Base-by-base conservation (phyloP, 2,113 vertebrate species). In the Galemys pyrenaicus region DNA sequence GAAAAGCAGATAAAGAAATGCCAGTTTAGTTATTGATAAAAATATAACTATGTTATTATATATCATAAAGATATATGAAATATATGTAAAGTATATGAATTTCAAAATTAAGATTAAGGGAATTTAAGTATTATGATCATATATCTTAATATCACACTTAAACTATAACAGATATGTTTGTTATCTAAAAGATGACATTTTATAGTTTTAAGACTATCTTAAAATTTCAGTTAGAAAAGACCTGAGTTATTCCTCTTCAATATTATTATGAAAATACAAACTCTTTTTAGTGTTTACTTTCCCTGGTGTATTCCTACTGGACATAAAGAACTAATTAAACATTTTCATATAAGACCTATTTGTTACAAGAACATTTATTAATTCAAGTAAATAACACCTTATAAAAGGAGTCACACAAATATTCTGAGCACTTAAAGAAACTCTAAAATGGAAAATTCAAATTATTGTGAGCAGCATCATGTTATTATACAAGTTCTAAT, bases 301-400 rank as follows among this genome's bases (percentile, higher is more conserved):
- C 64, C 65, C 37, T 70, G 81, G 19, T 19, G 46, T 39, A 88
- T 39, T 92, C 32, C 92, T 22, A 85, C 12, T 39, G 19, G 65
- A 78, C 30, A 94, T 92, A 37, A 94, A 93, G 37, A 89, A 77
- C n/a, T 67, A 49, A 81, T 67, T 95, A 79, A 88, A 71, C 67
- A 94, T 78, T 35, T 35, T 85, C 73, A 64, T 49, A 64, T 74
- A 26, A 87, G 26, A 86, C 37, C 68, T 82, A 78, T 37, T 74
- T 96, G 85, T 95, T 79, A 80, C 6, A 91, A 81, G 0, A 95
- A n/a, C 85, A 70, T 32, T 93, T 81, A 92, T 51, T 93, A 89
- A 91, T 87, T 89, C 77, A 91, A 96, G 67, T 91, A 92, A 89
- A 68, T 92, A 39, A 91, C 67, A 17, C 17, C 60, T 92, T 94